Evolutionary conservation across 2,888 invertebrate species (phyloP), one percentile per base, ranked within the genome.

Genomic region (Drosophila tripunctata): DNA sequence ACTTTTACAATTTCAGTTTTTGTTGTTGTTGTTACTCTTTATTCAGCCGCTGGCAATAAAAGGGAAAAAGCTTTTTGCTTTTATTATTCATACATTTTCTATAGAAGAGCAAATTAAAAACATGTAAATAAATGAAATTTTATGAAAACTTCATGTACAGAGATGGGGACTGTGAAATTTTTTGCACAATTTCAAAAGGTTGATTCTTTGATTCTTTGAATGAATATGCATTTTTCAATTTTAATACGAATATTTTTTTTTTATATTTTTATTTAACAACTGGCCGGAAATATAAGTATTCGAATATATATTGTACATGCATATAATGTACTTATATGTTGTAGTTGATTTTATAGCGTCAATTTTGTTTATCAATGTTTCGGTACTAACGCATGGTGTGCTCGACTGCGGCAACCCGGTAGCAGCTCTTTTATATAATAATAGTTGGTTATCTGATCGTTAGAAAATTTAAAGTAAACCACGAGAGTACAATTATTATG

Each of bases 181-280:
- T 41, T 52, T 17, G 45, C n/a, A 57, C 67, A 62, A 78, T 78
- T 75, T 76, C 35, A 43, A 65, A 61, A 79, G 63, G 40, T 61
- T 27, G 4, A 3, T 27, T 27, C 2, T 4, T 38, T 52, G 60
- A 54, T 61, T 55, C 15, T 30, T 17, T 22, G 41, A 14, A 65
- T 67, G 62, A 57, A 84, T 78, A 65, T 61, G 51, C 43, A 66
- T 60, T 73, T 73, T 73, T 70, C 67, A 86, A 74, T 86, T 74
- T 71, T 63, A 57, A 68, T 63, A 50, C 51, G 57, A 68, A 81
- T 83, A 66, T 86, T 86, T n/a, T n/a, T n/a, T n/a, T n/a, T n/a
- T n/a, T n/a, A n/a, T n/a, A n/a, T n/a, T n/a, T n/a, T 83, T 79
- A 79, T 81, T 86, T 69, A 68, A 45, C 62, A 67, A 55, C 54